Conservation (phyloP, 2,888 invertebrate species). For the Pandemis cinnamomeana region DNA sequence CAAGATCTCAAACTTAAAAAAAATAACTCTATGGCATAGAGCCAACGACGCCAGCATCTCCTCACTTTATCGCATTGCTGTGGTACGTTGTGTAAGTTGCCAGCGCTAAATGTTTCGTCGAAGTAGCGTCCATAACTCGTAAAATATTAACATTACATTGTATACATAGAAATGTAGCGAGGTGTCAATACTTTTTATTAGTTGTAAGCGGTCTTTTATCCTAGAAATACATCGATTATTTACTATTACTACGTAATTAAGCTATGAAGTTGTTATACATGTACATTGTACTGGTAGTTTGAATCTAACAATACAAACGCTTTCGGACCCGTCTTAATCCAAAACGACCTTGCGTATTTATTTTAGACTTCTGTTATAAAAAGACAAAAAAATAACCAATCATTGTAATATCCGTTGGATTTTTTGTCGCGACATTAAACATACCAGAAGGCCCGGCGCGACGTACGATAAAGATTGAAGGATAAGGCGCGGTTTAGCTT, state of each 20-base stretch:
- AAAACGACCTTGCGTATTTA: conserved; percentile 15
- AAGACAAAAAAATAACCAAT: conserved; percentile 38
- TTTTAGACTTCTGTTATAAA: conserved; percentile 17
- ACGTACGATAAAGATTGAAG: conserved; percentile 5
- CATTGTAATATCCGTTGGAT: conserved; percentile 38
- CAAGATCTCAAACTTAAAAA: too few species aligned
- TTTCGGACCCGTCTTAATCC: background rate
- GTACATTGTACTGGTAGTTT: background rate
- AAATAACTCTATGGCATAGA: too few species aligned
- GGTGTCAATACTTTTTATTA: too few species aligned
- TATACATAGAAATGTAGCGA: too few species aligned
- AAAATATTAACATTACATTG: too few species aligned
- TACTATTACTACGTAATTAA: background rate
- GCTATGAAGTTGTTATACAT: too few species aligned
- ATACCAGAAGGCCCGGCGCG: conserved; percentile 11
- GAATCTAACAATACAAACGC: background rate
- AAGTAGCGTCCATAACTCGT: too few species aligned
- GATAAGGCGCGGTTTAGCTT: background rate
- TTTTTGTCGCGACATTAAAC: conserved; percentile 24
- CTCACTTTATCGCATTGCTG: too few species aligned
- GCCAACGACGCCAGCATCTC: too few species aligned
- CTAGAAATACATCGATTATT: background rate
- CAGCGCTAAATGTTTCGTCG: too few species aligned
- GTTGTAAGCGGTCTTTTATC: too few species aligned
- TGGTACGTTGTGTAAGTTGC: too few species aligned